Base-by-base conservation (phyloP, 2,797 vertebrate genomes). In the Halcyon badia region DNA sequence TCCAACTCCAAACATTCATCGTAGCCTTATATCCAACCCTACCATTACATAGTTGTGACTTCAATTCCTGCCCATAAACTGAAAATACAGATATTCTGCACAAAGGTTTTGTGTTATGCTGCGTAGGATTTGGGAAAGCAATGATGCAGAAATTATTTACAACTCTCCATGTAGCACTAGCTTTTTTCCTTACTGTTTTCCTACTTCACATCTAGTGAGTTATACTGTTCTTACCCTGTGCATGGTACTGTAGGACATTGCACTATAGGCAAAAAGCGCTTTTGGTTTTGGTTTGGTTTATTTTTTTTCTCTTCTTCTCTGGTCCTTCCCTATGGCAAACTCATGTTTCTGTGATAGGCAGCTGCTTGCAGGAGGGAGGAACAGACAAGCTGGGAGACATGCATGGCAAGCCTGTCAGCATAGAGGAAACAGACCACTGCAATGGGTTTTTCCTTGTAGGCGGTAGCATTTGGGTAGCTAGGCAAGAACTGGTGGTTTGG, bases 301-400 rank as follows among this genome's bases (percentile, higher is more conserved):
- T 16, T 9, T 62, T 6, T 9, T 13, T 7, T 15, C 14, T 26
- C 1, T 13, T 6, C 6, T 1, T 17, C 13, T 19, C 60, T 39
- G 10, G 18, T 86, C 30, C 44, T 73, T 76, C 24, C 7, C 16
- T 35, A 8, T 26, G 21, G 22, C 39, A 81, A 90, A 51, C 11
- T 12, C 42, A 20, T 41, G 4, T 87, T 86, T 82, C 42, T 49
- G 5, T 49, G 44, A 49, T 1, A 57, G 37, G 31, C 37, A 75
- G 11, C 21, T 90, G 20, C 35, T 90, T 70, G 10, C 33, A 76
- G 26, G 11, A 71, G 20, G 31, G 17, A 83, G 66, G 25, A 75
- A 37, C 66, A 84, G 42, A 35, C 9, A 68, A 35, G 14, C 26
- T 82, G 35, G 19, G 37, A 65, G 21, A 58, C 30, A 35, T 3